A percentile compares a stretch with the other conserved stretches of the same genome.
Conservation (phyloP, 2,797 vertebrate species). For the Mycteria americana region DNA sequence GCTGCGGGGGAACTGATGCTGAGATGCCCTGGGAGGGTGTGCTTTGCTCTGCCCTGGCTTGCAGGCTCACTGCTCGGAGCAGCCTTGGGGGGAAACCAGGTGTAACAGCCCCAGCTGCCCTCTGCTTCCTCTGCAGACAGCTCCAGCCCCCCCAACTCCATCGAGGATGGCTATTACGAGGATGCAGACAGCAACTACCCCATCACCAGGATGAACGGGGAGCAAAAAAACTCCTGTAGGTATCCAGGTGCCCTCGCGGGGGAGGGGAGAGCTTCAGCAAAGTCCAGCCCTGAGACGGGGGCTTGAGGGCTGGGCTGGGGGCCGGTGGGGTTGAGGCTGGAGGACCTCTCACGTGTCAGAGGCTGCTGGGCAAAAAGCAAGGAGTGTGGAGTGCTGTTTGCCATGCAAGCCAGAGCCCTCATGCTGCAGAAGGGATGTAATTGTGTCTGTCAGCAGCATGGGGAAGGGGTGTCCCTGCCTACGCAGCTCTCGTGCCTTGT, state of each 20-base stretch:
- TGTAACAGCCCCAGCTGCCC: not conserved
- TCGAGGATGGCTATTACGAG: conserved; percentile 94
- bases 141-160: conserved; percentile 90
- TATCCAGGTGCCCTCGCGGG: not conserved
- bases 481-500: rapidly evolving
- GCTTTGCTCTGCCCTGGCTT: not conserved
- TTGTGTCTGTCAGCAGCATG: not conserved
- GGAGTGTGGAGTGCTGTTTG: not conserved
- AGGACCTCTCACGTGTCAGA: rapidly evolving
- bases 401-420: not conserved
- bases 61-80: rapidly evolving
- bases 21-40: not conserved
- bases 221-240: conserved; percentile 92
- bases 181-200: conserved; percentile 96
- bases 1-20: rapidly evolving
- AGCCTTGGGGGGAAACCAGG: not conserved
- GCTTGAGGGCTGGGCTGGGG: not conserved
- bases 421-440: not conserved
- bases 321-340: not conserved
- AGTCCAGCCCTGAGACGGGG: not conserved
- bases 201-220: conserved; percentile 85
- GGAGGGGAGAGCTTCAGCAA: not conserved
- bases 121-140: conserved; percentile 78
- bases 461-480: not conserved
- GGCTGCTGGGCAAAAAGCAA: not conserved